phyloP scores from a whole-genome alignment of 2,888 invertebrate genomes.

The Dorcus parallelipipedus region DNA sequence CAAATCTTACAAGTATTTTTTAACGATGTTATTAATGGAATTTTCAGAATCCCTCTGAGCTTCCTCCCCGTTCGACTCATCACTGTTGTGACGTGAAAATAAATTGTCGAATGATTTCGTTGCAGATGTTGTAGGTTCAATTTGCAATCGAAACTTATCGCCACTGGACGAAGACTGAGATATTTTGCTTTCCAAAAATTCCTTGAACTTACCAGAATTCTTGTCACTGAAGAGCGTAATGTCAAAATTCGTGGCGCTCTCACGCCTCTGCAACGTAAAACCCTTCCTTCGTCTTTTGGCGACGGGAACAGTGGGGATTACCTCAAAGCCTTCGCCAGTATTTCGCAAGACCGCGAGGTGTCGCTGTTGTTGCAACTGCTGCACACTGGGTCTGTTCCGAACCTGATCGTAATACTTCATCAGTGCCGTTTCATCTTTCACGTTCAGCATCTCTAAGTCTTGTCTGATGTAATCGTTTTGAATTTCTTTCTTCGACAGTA shows the following conservation, averaged over 20 bases:
- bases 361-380: constrained; percentile 35
- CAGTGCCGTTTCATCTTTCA: constrained; percentile 13
- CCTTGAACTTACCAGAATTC: constrained; percentile 17
- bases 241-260: constrained; percentile 12
- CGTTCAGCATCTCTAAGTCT: constrained; percentile 32
- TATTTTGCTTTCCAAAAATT: constrained; percentile 11
- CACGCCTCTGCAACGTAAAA: constrained; percentile 11
- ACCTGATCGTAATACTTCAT: constrained; percentile 31
- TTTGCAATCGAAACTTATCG: neutral
- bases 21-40: neutral
- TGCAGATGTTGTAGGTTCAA: neutral
- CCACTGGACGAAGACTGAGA: neutral
- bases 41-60: neutral
- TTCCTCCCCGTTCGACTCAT: neutral
- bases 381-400: constrained; percentile 36
- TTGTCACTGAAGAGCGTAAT: constrained; percentile 22
- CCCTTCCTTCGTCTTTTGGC: constrained; percentile 8
- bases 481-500: constrained; percentile 36
- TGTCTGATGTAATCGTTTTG: constrained; percentile 35
- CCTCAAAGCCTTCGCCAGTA: constrained; percentile 35
- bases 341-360: constrained; percentile 35
- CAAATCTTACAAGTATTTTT: constrained; percentile 3
- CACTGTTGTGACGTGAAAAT: neutral
- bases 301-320: constrained; percentile 25
- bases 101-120: neutral